phyloP scores from a whole-genome alignment of 1,140 invertebrate species.

The Mylabris phalerata region DNA sequence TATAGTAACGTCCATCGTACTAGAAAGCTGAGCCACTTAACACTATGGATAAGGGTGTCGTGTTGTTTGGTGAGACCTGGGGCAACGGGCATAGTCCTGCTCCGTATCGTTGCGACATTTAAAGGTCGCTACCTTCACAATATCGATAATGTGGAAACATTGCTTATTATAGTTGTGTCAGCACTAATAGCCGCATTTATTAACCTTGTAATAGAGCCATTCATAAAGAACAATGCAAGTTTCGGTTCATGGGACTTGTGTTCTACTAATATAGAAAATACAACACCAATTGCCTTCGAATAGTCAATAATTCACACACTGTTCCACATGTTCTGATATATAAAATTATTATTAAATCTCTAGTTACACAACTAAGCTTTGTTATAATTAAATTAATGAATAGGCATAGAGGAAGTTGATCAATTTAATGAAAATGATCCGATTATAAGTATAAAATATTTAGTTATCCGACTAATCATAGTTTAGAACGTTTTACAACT shows the following conservation, averaged over 20 bases:
- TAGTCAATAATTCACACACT: not conserved
- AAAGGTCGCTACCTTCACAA: slow-evolving; percentile 14
- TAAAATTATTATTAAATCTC: no score
- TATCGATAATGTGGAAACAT: slow-evolving; percentile 14
- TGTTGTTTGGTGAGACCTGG: slow-evolving; percentile 10
- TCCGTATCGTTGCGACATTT: slow-evolving; percentile 17
- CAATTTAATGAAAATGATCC: no score
- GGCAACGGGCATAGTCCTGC: slow-evolving; percentile 5
- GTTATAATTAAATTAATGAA: no score
- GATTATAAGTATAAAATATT: no score
- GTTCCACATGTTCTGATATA: not conserved
- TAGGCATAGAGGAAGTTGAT: no score
- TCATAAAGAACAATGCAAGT: slow-evolving; percentile 11
- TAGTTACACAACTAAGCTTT: no score
- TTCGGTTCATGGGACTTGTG: slow-evolving; percentile 10
- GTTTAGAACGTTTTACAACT: no score
- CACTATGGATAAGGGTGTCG: slow-evolving; percentile 14
- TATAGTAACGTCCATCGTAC: not conserved
- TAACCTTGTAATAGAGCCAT: slow-evolving; percentile 9
- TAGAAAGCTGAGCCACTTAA: slow-evolving; percentile 11
- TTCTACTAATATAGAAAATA: not conserved
- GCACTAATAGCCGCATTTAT: slow-evolving; percentile 16
- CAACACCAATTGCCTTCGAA: not conserved
- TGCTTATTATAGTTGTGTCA: slow-evolving; percentile 15
- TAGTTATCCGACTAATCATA: no score